These are phyloP conservation scores for Antechinus stuartii DNA, from an alignment of 2,113 vertebrate species.

Conservation along the genomic window DNA sequence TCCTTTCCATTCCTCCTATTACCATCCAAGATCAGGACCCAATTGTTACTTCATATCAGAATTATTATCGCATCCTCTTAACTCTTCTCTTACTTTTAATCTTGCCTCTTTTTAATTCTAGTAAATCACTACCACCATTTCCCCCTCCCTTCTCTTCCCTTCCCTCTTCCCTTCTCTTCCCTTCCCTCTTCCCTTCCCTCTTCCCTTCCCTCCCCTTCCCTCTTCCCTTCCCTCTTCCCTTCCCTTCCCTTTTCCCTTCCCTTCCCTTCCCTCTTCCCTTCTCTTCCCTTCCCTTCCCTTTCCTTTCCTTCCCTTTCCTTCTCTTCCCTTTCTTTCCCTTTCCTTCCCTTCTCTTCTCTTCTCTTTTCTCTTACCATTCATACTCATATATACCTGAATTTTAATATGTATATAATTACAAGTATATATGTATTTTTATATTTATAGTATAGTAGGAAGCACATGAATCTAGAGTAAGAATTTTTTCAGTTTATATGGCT, in stretches of 20 bases:
- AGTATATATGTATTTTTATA: neutral
- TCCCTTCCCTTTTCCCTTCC: too few species aligned
- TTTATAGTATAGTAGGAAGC: neutral
- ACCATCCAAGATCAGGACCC: neutral
- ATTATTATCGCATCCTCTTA: neutral
- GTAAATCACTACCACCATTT: too few species aligned
- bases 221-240: too few species aligned
- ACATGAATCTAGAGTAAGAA: neutral
- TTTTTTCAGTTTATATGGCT: neutral
- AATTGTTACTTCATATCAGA: too few species aligned
- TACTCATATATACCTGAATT: neutral
- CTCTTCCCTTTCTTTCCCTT: too few species aligned
- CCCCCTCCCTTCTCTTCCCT: too few species aligned
- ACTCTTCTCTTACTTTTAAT: neutral
- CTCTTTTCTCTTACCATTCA: neutral
- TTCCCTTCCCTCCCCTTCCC: rapidly evolving
- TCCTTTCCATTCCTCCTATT: neutral
- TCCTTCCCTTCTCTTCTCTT: too few species aligned
- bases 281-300: rapidly evolving
- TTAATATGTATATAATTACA: neutral
- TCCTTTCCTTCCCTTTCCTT: too few species aligned
- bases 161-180: too few species aligned
- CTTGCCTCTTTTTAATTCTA: too few species aligned
- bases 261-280: too few species aligned
- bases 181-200: too few species aligned